Evolutionary conservation across 2,113 vertebrate species (phyloP), one percentile per base, ranked within the genome.

Genomic region (Corvus cornix): DNA sequence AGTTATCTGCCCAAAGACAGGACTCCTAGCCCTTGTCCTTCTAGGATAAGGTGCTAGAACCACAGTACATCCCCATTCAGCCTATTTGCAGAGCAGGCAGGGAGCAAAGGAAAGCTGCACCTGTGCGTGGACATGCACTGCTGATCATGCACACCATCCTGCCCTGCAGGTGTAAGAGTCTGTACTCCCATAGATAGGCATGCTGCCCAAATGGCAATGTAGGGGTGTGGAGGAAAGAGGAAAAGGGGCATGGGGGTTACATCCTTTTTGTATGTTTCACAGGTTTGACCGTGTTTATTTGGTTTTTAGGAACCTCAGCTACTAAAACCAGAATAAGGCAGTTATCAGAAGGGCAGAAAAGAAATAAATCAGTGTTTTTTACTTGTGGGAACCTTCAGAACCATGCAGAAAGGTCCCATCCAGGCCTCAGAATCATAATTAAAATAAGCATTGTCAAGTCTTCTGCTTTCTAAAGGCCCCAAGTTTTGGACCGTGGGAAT

Each of bases 41-140:
- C 53, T 49, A 16, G 26, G 35, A 24, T 11, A 28, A 0, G 1
- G 13, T 41, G 19, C 43, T 56, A 22, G 43, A 90, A 43, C 27
- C 2, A 0, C 43, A 37, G 18, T 6, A 21, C 3, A 2, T 21
- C 31, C 48, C 67, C 8, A 0, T 73, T 46, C 27, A 51, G 39
- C 18, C 53, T 51, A 5, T 83, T 44, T 75, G 52, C 35, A 39
- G 33, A 63, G 37, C 1, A 5, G 22, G 24, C 26, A 49, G 46
- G 74, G 37, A 74, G 52, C 16, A 59, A 63, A 90, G 55, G 19
- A 39, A 74, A 66, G 28, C 28, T 86, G n/a, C 33, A 11, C 13
- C 7, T 17, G 22, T 48, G 30, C 16, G 3, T 22, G 33, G 51
- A 16, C 0, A 1, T 6, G 17, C 44, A 20, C 56, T 24, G 4